A percentile compares a stretch with the other conserved stretches of the same genome.
Evolutionary conservation across 2,888 invertebrate genomes (phyloP).

Genomic region (Synanthedon andrenaeformis): DNA sequence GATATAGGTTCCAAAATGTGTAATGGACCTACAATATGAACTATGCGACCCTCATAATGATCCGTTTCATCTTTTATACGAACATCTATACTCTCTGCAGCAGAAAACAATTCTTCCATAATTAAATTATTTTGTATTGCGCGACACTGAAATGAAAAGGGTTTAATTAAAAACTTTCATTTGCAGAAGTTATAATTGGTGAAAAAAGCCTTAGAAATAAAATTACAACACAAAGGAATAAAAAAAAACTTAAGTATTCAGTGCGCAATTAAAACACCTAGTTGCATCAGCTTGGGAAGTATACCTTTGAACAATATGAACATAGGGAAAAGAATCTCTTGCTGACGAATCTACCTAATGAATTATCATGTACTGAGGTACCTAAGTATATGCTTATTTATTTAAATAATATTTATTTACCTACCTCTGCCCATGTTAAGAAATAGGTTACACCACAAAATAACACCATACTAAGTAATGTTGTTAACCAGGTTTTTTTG

Average conservation of each 20-base stretch:
- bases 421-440: slow-evolving; percentile 88
- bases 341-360: too few species aligned
- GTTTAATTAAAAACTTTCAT: slow-evolving; percentile 1
- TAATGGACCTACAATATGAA: slow-evolving; percentile 82
- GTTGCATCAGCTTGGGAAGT: too few species aligned
- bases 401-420: not conserved
- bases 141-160: slow-evolving; percentile 69
- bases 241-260: too few species aligned
- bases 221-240: not conserved
- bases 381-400: too few species aligned
- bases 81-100: slow-evolving; percentile 71
- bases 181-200: too few species aligned
- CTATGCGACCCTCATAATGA: slow-evolving; percentile 79
- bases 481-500: slow-evolving; percentile 78
- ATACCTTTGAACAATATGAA: too few species aligned
- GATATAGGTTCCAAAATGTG: slow-evolving; percentile 83
- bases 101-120: slow-evolving; percentile 78
- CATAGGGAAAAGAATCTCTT: too few species aligned
- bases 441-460: slow-evolving; percentile 77
- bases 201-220: not conserved
- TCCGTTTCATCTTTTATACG: slow-evolving; percentile 76
- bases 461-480: slow-evolving; percentile 75
- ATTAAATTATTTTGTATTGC: slow-evolving; percentile 84
- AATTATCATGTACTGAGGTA: too few species aligned
- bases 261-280: too few species aligned